Percentiles rank a stretch among this genome's conserved stretches.
phyloP scores from a whole-genome alignment of 2,888 invertebrate species.

The Scaptomyza reducta region DNA sequence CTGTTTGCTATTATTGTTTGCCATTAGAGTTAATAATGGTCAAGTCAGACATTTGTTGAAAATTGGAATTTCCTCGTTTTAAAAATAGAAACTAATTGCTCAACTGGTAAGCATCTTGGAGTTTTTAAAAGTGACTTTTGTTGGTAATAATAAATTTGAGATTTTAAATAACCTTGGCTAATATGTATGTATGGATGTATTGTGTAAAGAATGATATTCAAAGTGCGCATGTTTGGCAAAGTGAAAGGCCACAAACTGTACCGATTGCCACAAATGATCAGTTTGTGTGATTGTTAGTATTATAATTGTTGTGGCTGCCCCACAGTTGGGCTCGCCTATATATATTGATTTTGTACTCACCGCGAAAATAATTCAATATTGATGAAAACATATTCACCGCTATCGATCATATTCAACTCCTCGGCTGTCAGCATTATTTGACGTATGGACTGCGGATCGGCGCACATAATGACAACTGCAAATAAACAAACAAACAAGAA shows the following conservation, averaged over 20 bases:
- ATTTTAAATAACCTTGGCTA: slow-evolving; percentile 74
- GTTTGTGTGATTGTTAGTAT: slow-evolving; percentile 41
- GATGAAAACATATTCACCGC: slow-evolving; percentile 99
- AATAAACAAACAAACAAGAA: slow-evolving; percentile 84
- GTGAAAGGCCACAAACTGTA: slow-evolving; percentile 72
- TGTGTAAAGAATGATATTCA: slow-evolving; percentile 71
- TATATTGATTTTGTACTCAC: slow-evolving; percentile 86
- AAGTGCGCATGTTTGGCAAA: slow-evolving; percentile 69
- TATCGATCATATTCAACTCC: slow-evolving; percentile 96
- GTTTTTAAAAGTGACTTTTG: not conserved
- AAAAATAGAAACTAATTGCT: slow-evolving; percentile 65
- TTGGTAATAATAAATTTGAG: slow-evolving; percentile 52
- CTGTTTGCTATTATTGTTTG: slow-evolving; percentile 16
- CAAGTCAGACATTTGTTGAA: slow-evolving; percentile 59
- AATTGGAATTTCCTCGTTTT: slow-evolving; percentile 70
- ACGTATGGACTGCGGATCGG: slow-evolving; percentile 93
- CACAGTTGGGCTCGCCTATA: slow-evolving; percentile 22
- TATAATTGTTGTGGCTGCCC: slow-evolving; percentile 16
- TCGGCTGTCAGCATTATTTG: slow-evolving; percentile 97
- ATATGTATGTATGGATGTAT: slow-evolving; percentile 47
- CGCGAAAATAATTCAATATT: slow-evolving; percentile 98
- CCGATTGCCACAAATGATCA: slow-evolving; percentile 63
- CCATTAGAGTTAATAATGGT: slow-evolving; percentile 45
- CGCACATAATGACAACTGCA: slow-evolving; percentile 98
- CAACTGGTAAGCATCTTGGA: slow-evolving; percentile 32